Evolutionary conservation across 2,888 invertebrate genomes (phyloP).

Genomic region (Eupithecia inturbata): DNA sequence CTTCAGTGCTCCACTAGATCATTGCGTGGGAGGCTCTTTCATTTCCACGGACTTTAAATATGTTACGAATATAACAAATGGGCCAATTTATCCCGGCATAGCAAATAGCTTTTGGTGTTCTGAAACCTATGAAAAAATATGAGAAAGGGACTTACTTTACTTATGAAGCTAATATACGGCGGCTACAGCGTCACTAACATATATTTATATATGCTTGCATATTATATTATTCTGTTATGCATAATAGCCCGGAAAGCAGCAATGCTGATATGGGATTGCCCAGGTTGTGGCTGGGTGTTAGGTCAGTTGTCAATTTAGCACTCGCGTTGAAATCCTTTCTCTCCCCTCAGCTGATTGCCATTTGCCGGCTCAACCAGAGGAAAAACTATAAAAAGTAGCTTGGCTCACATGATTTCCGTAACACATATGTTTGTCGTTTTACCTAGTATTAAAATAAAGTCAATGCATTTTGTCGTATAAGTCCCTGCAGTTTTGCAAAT

Average conservation of each 20-base stretch:
- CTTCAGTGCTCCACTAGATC: slow-evolving; percentile 20
- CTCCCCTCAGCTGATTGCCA: too few relatives aligned
- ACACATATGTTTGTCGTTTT: background rate
- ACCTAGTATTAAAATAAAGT: background rate
- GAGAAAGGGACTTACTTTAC: too few relatives aligned
- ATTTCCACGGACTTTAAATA: slow-evolving; percentile 42
- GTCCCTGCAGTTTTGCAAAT: background rate
- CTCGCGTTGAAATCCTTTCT: too few relatives aligned
- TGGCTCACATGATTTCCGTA: background rate
- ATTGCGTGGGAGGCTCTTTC: slow-evolving; percentile 38
- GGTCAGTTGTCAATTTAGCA: too few relatives aligned
- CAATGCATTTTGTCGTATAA: background rate
- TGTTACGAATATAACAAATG: slow-evolving; percentile 49
- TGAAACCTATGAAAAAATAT: slow-evolving; percentile 7
- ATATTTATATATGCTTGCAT: too few relatives aligned
- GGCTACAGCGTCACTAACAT: too few relatives aligned
- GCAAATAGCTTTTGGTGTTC: slow-evolving; percentile 39
- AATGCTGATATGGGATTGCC: too few relatives aligned
- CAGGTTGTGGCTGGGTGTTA: too few relatives aligned
- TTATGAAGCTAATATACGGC: background rate
- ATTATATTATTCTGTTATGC: too few relatives aligned
- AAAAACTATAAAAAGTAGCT: too few relatives aligned
- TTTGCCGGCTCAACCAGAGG: too few relatives aligned
- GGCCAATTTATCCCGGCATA: slow-evolving; percentile 49
- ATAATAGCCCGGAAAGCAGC: too few relatives aligned